Evolutionary conservation across 2,888 invertebrate species (phyloP).

Genomic region (Drosophila greeni): DNA sequence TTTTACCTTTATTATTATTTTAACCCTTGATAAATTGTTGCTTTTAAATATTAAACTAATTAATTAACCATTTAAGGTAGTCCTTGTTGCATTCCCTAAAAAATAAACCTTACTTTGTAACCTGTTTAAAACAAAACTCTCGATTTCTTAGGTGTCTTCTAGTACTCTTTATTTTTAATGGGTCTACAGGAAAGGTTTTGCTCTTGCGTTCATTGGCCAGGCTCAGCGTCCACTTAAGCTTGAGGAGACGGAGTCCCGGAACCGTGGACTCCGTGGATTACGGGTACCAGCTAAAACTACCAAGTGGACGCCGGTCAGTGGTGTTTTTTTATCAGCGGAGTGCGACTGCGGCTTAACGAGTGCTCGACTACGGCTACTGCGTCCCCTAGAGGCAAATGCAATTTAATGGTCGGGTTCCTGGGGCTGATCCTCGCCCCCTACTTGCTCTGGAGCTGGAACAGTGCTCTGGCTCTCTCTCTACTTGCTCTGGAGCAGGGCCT

Average conservation of each 20-base stretch:
- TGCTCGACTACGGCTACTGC: conserved; percentile 48
- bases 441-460: neutral
- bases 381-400: conserved; percentile 58
- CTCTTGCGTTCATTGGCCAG: conserved; percentile 44
- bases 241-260: conserved; percentile 27
- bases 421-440: neutral
- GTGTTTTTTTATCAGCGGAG: conserved; percentile 49
- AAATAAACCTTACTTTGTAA: conserved; percentile 35
- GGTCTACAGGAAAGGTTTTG: conserved; percentile 29
- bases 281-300: conserved; percentile 36
- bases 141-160: conserved; percentile 31
- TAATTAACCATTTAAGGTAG: conserved; percentile 8
- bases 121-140: neutral
- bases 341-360: conserved; percentile 56
- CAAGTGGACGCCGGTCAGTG: conserved; percentile 40
- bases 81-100: conserved; percentile 18
- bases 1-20: too few relatives aligned
- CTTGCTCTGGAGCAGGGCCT: conserved; percentile 67
- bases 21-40: conserved; percentile 2
- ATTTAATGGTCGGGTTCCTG: conserved; percentile 40
- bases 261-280: neutral
- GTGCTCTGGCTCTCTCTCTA: conserved; percentile 14
- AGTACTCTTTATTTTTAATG: conserved; percentile 50
- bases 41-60: conserved; percentile 38
- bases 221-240: conserved; percentile 59